Evolutionary conservation across 2,113 vertebrate genomes (phyloP).

Genomic region (Grantiella picta): DNA sequence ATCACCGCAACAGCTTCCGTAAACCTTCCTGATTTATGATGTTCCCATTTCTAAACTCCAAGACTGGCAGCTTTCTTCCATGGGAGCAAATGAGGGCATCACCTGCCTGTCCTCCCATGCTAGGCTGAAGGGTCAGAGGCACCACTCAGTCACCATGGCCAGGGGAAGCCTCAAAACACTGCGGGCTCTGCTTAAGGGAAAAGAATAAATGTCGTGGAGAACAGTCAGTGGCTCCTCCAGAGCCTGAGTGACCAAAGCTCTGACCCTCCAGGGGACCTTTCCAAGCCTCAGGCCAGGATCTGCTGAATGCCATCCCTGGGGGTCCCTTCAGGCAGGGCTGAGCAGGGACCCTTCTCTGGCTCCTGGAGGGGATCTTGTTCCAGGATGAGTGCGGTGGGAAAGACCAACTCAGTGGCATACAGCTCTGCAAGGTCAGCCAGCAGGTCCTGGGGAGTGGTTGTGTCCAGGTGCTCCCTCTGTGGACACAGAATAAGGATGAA

Average conservation of each 20-base stretch:
- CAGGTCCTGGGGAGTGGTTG: background rate
- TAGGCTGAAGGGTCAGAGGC: background rate
- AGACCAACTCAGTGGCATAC: background rate
- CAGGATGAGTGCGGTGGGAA: too few relatives aligned
- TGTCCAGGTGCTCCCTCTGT: background rate
- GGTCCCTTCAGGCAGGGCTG: background rate
- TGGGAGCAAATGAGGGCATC: background rate
- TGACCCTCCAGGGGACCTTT: background rate
- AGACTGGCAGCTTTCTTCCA: background rate
- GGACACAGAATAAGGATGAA: too few relatives aligned
- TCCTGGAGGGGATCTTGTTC: background rate
- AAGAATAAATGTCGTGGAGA: background rate
- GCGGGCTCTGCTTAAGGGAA: background rate
- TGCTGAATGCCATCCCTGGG: background rate
- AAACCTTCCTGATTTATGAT: background rate
- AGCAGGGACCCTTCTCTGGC: background rate
- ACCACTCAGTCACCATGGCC: background rate
- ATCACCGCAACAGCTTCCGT: background rate
- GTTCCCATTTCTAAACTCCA: background rate
- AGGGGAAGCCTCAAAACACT: background rate
- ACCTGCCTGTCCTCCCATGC: background rate
- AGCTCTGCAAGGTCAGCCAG: accelerated
- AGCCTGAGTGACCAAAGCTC: background rate
- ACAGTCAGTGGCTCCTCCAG: background rate
- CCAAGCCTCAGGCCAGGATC: background rate